A percentile compares a stretch with the other conserved stretches of the same genome.
Conservation (phyloP, 2,888 invertebrate genomes). For the Melinaea menophilus region DNA sequence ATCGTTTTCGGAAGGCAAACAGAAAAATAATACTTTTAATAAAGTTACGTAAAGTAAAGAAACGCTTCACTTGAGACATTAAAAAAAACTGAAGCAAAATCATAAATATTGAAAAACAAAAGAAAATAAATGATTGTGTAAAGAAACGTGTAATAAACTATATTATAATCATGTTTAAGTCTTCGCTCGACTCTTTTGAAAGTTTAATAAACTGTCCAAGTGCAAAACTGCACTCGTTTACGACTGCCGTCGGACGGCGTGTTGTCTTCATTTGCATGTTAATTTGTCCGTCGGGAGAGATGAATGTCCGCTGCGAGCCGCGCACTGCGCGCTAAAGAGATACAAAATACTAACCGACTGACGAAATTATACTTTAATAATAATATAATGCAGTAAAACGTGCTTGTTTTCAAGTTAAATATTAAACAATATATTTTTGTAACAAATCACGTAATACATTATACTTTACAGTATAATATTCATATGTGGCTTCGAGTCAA, state of each 20-base stretch:
- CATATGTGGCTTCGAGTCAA: background rate
- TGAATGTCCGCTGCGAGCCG: background rate
- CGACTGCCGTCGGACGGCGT: background rate
- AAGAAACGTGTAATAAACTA: background rate
- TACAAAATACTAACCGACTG: background rate
- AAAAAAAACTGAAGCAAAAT: too few species aligned
- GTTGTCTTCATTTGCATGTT: slow-evolving; percentile 3
- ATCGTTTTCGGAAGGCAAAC: too few species aligned
- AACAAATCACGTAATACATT: background rate
- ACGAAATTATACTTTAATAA: background rate
- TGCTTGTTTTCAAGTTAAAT: background rate
- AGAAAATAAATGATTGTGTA: background rate
- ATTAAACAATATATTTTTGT: background rate
- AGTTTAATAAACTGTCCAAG: background rate
- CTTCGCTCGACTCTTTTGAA: background rate
- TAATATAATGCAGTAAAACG: background rate
- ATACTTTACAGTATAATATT: slow-evolving; percentile 1
- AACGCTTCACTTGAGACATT: too few species aligned
- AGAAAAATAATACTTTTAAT: too few species aligned
- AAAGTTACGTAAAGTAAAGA: too few species aligned
- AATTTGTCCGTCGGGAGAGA: slow-evolving; percentile 2
- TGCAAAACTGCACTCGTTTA: background rate
- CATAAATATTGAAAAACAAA: too few species aligned
- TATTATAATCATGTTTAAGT: background rate
- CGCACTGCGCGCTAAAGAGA: background rate